Percentiles rank a stretch among this genome's conserved stretches.
Conservation (phyloP, 2,888 invertebrate species). For the Sesia apiformis region DNA sequence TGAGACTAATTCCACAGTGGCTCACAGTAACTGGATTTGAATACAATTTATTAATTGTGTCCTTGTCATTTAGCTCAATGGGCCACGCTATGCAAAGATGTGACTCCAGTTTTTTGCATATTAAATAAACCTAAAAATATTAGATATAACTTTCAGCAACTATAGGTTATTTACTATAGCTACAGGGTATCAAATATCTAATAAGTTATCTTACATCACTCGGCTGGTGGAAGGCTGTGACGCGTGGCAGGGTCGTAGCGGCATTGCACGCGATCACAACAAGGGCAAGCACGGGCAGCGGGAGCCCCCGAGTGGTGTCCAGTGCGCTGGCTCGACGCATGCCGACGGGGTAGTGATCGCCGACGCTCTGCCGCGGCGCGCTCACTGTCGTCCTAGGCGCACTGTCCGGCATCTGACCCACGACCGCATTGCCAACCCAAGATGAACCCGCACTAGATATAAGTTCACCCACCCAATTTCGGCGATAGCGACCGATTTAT, state of each 20-base stretch:
- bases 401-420: conserved; percentile 54
- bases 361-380: conserved; percentile 35
- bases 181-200: too few species aligned
- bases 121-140: conserved; percentile 28
- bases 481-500: conserved; percentile 45
- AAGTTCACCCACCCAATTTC: conserved; percentile 68
- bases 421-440: conserved; percentile 34
- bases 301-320: conserved; percentile 3
- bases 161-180: too few species aligned
- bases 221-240: too few species aligned
- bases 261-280: conserved; percentile 1
- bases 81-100: conserved; percentile 31
- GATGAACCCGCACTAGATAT: conserved; percentile 36
- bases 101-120: conserved; percentile 32
- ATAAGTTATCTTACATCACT: too few species aligned
- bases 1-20: conserved; percentile 31
- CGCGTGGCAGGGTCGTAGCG: too few species aligned
- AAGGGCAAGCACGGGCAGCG: conserved; percentile 6
- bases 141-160: too few species aligned
- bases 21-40: conserved; percentile 2
- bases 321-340: conserved; percentile 39
- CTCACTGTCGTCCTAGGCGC: conserved; percentile 20
- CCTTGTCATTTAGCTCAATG: conserved; percentile 5
- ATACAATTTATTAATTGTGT: neutral
- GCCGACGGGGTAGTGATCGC: conserved; percentile 43